Base-by-base conservation (phyloP, 2,113 vertebrate species). In the Ailurus styani region DNA sequence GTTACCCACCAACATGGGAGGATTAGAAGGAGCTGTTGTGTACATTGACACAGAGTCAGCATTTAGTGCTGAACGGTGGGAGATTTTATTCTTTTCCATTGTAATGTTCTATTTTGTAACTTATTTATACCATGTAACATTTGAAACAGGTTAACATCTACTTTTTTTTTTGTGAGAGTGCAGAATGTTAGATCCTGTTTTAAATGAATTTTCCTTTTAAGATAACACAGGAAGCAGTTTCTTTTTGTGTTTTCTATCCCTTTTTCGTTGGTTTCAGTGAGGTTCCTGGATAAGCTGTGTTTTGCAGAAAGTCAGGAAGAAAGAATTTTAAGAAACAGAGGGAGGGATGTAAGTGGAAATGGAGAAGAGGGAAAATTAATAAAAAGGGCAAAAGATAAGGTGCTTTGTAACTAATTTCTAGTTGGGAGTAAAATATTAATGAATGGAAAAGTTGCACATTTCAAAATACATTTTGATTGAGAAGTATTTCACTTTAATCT, bases 41-140 rank as follows among this genome's bases (percentile, higher is more conserved):
- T 99, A 99, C 93, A 98, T 99, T 0, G 99, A 99, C 97, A 99
- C 99, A 4, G 99, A 99, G 79, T 99, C 99, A 42, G 99, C 99
- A 0, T 99, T 99, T 96, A 99, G 99, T 98, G 99, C 99, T 90
- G 99, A 99, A 98, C 99, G 99, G 99, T 99, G 98, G 94, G 98
- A 87, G 68, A 66, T 91, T 66, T 93, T 85, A 57, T 93, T 66
- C 37, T 84, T 96, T 93, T 75, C 8, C 2, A 72, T 62, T 87
- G 20, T 55, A 82, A 87, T 91, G 31, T 57, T 96, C 94, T 75
- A 62, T 95, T 96, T 97, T 93, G 40, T 75, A 73, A 83, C 21
- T 21, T 81, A 77, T 55, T 62, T 64, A 72, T 4, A 72, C n/a
- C 50, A 40, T 89, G 21, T 73, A 57, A 62, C 34, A 85, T 95